Conservation (phyloP, 2,113 vertebrate species). For the Hemicordylus capensis region DNA sequence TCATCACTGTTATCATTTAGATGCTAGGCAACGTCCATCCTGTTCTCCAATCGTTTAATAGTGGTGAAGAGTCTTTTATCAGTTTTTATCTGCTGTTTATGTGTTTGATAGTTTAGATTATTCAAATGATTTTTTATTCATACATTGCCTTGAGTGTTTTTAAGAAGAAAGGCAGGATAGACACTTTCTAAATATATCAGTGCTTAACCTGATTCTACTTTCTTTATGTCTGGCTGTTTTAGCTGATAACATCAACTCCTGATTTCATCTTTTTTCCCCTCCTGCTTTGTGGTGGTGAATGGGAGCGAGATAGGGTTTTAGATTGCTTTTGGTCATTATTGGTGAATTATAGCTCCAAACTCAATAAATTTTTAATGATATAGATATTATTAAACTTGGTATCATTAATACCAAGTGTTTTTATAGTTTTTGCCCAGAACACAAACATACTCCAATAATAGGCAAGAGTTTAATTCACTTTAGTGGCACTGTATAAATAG, state of each 20-base stretch:
- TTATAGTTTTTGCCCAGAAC: background rate
- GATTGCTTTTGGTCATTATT: background rate
- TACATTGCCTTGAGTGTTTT: background rate
- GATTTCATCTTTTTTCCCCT: background rate
- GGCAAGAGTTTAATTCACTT: background rate
- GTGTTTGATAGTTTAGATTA: no score
- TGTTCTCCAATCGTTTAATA: no score
- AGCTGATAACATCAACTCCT: background rate
- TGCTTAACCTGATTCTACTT: background rate
- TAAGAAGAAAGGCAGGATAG: background rate
- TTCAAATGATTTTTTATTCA: no score
- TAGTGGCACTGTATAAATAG: background rate
- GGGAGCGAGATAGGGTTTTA: background rate
- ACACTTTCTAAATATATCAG: no score
- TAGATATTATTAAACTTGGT: no score
- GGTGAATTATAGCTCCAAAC: background rate
- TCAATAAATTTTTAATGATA: background rate
- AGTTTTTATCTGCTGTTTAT: no score
- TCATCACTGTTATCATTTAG: no score
- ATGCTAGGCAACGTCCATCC: no score
- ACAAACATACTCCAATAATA: background rate
- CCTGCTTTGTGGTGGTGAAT: background rate
- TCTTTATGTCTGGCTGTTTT: background rate
- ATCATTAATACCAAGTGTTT: no score
- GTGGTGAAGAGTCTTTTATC: no score